Conservation (phyloP, 1,140 invertebrate species). For the Geopemphigus sp. region DNA sequence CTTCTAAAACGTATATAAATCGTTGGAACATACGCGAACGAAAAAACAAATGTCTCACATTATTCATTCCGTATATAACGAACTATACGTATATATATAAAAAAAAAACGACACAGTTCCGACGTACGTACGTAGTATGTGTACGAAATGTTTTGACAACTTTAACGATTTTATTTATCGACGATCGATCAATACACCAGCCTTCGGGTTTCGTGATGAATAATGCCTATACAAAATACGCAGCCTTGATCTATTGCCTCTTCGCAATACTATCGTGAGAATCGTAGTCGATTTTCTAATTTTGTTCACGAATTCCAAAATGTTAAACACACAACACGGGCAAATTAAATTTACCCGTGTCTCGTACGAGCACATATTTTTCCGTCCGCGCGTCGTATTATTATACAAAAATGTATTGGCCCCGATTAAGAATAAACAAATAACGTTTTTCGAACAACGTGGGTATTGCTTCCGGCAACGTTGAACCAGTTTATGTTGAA, state of each 20-base stretch:
- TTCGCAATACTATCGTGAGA: neutral
- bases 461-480: too few relatives aligned
- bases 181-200: neutral
- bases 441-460: neutral
- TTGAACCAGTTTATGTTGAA: too few relatives aligned
- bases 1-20: neutral
- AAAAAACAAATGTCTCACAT: neutral
- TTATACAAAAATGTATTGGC: too few relatives aligned
- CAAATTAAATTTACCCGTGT: neutral
- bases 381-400: too few relatives aligned
- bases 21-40: neutral
- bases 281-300: neutral
- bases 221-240: neutral
- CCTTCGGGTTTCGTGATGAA: neutral
- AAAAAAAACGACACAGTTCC: neutral
- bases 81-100: neutral
- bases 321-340: neutral
- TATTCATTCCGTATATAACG: neutral
- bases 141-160: neutral
- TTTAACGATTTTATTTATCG: neutral
- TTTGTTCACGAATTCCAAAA: neutral
- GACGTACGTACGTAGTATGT: neutral
- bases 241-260: neutral
- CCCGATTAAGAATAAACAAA: neutral
- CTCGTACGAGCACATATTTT: neutral